Percentiles rank a stretch among this genome's conserved stretches.
Evolutionary conservation across 2,113 vertebrate species (phyloP).

Genomic region (Chauna torquata): DNA sequence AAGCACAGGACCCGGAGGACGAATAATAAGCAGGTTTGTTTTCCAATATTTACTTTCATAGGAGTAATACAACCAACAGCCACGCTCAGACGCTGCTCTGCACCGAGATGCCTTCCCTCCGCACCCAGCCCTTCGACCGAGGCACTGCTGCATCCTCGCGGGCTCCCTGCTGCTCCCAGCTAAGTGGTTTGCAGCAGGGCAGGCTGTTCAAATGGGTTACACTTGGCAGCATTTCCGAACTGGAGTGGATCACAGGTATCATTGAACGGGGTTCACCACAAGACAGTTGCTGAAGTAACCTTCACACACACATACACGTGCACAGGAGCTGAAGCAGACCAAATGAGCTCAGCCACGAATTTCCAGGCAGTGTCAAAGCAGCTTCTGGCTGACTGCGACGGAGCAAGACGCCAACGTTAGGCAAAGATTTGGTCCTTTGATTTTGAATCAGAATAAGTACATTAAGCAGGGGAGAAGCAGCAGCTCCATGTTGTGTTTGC

Average conservation of each 20-base stretch:
- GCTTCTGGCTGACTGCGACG: rapidly evolving
- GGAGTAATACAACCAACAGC: background rate
- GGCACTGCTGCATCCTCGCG: rapidly evolving
- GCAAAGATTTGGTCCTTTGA: background rate
- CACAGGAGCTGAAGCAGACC: background rate
- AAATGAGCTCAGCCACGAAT: background rate
- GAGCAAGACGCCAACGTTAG: background rate
- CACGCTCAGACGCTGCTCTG: background rate
- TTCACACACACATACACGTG: background rate
- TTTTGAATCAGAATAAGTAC: background rate
- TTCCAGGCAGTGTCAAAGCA: background rate
- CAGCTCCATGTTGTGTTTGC: background rate
- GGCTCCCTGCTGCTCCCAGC: background rate
- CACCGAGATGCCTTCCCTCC: background rate
- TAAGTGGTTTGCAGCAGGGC: background rate
- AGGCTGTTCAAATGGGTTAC: background rate
- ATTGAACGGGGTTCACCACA: background rate
- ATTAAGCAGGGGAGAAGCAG: background rate
- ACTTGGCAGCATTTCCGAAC: background rate
- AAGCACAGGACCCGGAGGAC: background rate
- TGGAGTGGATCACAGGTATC: background rate
- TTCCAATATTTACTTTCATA: background rate
- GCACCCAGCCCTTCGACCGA: background rate
- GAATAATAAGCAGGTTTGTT: background rate
- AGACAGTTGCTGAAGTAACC: background rate